Evolutionary conservation across 2,888 invertebrate genomes (phyloP).

Genomic region (Pilophorus perplexus): DNA sequence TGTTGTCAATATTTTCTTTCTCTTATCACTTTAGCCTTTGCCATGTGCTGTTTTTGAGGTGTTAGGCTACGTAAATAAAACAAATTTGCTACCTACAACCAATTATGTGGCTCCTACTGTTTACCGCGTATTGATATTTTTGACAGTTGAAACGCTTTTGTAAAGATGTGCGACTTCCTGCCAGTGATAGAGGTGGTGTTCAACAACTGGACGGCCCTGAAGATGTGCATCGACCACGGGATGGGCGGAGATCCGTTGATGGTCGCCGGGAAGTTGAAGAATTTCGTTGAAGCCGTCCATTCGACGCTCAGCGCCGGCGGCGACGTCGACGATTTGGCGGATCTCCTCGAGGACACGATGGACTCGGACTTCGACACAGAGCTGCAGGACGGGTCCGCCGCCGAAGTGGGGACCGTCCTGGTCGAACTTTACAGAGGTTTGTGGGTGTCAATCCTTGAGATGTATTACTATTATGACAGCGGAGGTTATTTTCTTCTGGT

Average conservation of each 20-base stretch:
- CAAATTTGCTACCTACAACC: too few relatives aligned
- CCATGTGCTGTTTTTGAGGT: too few relatives aligned
- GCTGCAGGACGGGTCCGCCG: conserved; percentile 24
- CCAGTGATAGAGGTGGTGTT: conserved; percentile 17
- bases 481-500: too few relatives aligned
- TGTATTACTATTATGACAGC: too few relatives aligned
- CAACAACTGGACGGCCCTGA: conserved; percentile 31
- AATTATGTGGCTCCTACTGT: too few relatives aligned
- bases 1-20: too few relatives aligned
- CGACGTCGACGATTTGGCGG: conserved; percentile 23
- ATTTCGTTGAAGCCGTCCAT: conserved; percentile 16
- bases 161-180: conserved; percentile 29
- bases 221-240: conserved; percentile 31
- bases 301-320: neutral
- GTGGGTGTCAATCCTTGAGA: too few relatives aligned
- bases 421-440: conserved; percentile 27
- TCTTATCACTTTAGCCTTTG: too few relatives aligned
- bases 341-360: conserved; percentile 24
- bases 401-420: conserved; percentile 25
- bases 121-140: too few relatives aligned
- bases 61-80: too few relatives aligned
- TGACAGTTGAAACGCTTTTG: too few relatives aligned
- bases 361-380: conserved; percentile 32
- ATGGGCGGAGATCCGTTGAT: conserved; percentile 28
- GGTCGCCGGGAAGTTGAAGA: conserved; percentile 11